Base-by-base conservation (phyloP, 1,140 invertebrate species). In the Aphis craccivora region DNA sequence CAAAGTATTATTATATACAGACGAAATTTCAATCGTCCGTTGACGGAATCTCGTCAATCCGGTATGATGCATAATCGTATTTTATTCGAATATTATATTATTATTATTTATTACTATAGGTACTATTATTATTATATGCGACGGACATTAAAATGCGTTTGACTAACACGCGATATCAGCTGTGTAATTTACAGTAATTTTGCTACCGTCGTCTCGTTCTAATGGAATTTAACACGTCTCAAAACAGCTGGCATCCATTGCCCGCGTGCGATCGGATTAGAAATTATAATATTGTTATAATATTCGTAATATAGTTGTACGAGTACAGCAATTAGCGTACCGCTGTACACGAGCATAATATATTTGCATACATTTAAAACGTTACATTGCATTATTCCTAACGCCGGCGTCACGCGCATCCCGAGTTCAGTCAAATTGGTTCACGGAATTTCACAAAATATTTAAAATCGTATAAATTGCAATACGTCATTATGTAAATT, bases 21-120 rank as follows among this genome's bases (percentile, higher is more conserved):
- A 90, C 30, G 6, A n/a, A 55, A 53, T 89, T 53, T 55, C 51
- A 89, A 53, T 51, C 45, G 87, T 22, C 14, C 45, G 22, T 76
- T 76, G 55, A 91, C 55, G 55, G 55, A 91, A 91, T 91, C 89
- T 60, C 55, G 89, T 91, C 89, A 91, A 60, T 91, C 89, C 89
- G 55, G 89, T 91, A 91, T 76, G 89, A 91, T 76, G 89, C 76
- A 91, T 91, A 91, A 76, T 67, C 60, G 55, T 91, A 60, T 87
- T 87, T 87, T 87, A 87, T 87, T 87, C 84, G 84, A 87, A 48
- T 48, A 48, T 87, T 87, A 48, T 87, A 43, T 25, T 84, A 67
- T 67, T 67, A 60, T 67, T 20, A 84, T 84, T 37, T 60, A 25
- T 60, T 60, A 83, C 37, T 22, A 37, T 37, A n/a, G n/a, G n/a